Conservation (phyloP, 1,140 invertebrate genomes). For the Ericerus pela region DNA sequence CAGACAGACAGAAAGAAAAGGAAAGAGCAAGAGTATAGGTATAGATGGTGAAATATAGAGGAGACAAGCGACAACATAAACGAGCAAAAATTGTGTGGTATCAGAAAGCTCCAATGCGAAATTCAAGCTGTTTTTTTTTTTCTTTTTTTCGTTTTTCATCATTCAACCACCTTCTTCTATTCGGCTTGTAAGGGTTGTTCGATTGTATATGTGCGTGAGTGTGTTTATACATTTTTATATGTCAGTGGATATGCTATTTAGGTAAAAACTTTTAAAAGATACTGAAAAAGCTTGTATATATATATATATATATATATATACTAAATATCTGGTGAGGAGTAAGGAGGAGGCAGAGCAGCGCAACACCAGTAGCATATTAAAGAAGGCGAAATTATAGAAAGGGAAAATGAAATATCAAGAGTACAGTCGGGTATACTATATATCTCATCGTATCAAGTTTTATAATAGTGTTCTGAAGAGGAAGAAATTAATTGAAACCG, state of each 20-base stretch:
- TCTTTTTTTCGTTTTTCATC: not conserved
- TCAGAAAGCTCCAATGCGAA: conserved; percentile 9
- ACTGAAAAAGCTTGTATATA: too few species aligned
- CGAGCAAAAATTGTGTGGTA: conserved; percentile 7
- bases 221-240: too few species aligned
- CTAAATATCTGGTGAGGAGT: too few species aligned
- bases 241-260: not conserved
- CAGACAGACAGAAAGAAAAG: too few species aligned
- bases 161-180: not conserved
- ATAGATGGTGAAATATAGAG: too few species aligned
- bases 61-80: too few species aligned
- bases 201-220: too few species aligned
- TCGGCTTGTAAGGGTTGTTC: too few species aligned
- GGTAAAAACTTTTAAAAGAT: conserved; percentile 11
- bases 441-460: conserved; percentile 10
- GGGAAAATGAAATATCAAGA: conserved; percentile 9
- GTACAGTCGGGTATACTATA: not conserved
- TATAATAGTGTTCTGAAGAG: conserved; percentile 4
- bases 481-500: conserved; percentile 9
- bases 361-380: too few species aligned
- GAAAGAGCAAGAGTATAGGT: not conserved
- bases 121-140: conserved; percentile 10
- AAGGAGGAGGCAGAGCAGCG: too few species aligned
- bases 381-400: too few species aligned
- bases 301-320: too few species aligned